Conservation (phyloP, 2,888 invertebrate species). For the Drosophila algonquin region DNA sequence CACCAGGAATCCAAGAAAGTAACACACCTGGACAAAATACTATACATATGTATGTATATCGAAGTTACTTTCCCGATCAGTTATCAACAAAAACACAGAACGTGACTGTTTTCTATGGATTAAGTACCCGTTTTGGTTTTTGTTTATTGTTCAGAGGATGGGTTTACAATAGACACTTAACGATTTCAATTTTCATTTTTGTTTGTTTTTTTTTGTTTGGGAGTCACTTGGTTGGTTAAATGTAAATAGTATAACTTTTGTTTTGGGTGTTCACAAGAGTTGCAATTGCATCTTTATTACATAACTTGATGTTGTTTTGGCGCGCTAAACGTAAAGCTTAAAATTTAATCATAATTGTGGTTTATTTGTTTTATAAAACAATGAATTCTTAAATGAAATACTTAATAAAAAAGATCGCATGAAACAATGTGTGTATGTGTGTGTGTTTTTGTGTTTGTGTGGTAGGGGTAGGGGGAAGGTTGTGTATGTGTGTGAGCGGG, state of each 20-base stretch:
- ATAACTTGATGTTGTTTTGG: constrained; percentile 68
- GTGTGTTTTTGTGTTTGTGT: constrained; percentile 27
- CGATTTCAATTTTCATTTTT: constrained; percentile 35
- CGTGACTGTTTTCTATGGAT: constrained; percentile 19
- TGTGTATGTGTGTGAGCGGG: constrained; percentile 28
- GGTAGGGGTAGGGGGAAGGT: constrained; percentile 20
- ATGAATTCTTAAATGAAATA: constrained; percentile 76
- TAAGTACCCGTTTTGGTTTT: constrained; percentile 42
- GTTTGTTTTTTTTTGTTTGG: constrained; percentile 22
- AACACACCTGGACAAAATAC: not conserved
- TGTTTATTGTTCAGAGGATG: constrained; percentile 47
- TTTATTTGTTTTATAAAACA: constrained; percentile 65
- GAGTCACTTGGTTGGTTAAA: constrained; percentile 48
- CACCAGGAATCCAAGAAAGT: not conserved
- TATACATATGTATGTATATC: not conserved
- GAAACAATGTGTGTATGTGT: constrained; percentile 64
- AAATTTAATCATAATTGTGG: constrained; percentile 68
- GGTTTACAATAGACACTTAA: constrained; percentile 62
- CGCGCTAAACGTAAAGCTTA: constrained; percentile 77
- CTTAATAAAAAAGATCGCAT: constrained; percentile 75
- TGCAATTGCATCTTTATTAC: constrained; percentile 64
- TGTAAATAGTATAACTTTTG: constrained; percentile 48
- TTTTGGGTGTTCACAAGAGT: constrained; percentile 52
- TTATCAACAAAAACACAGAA: not conserved
- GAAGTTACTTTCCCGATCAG: not conserved